Evolutionary conservation across 1,140 invertebrate genomes (phyloP).

Genomic region (Musca vetustissima): DNA sequence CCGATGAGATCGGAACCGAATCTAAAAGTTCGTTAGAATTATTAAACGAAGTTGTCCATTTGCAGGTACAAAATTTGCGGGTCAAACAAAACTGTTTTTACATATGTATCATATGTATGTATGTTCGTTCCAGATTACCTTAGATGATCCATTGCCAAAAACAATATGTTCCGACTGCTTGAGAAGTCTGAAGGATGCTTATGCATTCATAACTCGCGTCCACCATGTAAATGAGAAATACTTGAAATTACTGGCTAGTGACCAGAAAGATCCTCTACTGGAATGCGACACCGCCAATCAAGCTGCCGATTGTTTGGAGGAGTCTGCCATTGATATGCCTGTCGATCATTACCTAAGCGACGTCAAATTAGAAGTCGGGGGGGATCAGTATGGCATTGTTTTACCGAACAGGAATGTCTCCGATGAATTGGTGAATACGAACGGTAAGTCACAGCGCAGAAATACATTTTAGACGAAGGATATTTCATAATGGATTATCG

Average conservation of each 20-base stretch:
- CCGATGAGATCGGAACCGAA: background rate
- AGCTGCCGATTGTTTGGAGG: background rate
- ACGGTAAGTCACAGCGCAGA: background rate
- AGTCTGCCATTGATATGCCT: conserved; percentile 6
- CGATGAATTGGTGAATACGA: background rate
- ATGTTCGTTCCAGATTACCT: background rate
- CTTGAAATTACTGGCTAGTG: background rate
- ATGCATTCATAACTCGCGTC: background rate
- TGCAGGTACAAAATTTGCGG: background rate
- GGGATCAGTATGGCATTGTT: background rate
- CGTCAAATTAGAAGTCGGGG: background rate
- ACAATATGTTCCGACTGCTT: background rate
- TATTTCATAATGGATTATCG: too few species aligned
- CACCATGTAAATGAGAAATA: conserved; percentile 8
- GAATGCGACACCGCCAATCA: background rate
- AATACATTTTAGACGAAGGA: background rate
- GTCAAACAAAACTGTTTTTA: background rate
- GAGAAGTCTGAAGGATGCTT: background rate
- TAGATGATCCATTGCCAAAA: background rate
- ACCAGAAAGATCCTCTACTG: background rate
- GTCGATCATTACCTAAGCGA: background rate
- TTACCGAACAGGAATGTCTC: background rate
- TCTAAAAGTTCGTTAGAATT: background rate
- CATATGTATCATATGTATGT: background rate
- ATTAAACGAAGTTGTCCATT: background rate